Conservation (phyloP, 2,888 invertebrate species). For the Stegophylla sp. region DNA sequence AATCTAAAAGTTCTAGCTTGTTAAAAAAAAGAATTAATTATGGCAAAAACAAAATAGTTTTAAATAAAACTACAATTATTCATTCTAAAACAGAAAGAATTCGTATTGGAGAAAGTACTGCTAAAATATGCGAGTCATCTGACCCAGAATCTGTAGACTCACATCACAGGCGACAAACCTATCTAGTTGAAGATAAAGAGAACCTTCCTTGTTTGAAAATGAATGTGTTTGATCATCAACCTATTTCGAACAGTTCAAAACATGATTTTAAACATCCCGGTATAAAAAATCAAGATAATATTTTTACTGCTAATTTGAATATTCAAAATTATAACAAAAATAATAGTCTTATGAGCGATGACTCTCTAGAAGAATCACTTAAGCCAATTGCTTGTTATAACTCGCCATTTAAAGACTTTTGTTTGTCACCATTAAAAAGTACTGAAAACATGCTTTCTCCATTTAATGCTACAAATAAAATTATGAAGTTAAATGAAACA, state of each 20-base stretch:
- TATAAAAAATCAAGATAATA: neutral
- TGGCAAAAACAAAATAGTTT: constrained; percentile 6
- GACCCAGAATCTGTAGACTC: neutral
- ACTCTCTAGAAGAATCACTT: constrained; percentile 17
- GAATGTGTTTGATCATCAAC: neutral
- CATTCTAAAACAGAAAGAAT: constrained; percentile 20
- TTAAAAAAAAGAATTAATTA: constrained; percentile 12
- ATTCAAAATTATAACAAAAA: neutral
- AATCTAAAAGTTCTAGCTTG: constrained; percentile 21
- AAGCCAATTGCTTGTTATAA: neutral
- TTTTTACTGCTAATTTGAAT: neutral
- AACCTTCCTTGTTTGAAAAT: constrained; percentile 36
- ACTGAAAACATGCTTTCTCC: constrained; percentile 47
- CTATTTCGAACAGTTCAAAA: neutral
- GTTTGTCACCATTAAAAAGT: constrained; percentile 47
- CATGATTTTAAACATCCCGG: neutral
- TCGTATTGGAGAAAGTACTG: neutral
- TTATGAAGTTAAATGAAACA: neutral
- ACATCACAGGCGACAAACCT: constrained; percentile 59
- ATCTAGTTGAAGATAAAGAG: constrained; percentile 59
- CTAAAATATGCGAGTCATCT: neutral
- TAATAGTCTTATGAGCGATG: neutral
- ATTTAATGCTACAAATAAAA: constrained; percentile 26
- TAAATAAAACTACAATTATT: constrained; percentile 36
- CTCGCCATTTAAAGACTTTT: constrained; percentile 44